A percentile compares a stretch with the other conserved stretches of the same genome.
Conservation (phyloP, 2,797 vertebrate species). For the Semotilus atromaculatus region DNA sequence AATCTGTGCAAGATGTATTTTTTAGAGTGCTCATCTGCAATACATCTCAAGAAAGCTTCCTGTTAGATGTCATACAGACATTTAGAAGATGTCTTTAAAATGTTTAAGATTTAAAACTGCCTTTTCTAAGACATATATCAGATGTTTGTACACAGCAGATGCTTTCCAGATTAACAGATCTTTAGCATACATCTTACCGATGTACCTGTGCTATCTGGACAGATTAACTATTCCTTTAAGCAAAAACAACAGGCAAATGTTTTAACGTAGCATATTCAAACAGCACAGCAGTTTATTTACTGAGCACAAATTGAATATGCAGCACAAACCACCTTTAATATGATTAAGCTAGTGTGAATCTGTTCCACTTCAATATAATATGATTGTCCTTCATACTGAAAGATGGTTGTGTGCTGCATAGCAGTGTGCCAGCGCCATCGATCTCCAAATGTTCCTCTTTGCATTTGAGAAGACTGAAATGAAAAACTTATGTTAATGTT, state of each 20-base stretch:
- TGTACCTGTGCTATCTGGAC: no score
- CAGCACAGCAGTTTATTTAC: background rate
- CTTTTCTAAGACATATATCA: no score
- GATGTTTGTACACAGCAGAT: no score
- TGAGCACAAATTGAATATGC: slow-evolving; percentile 16
- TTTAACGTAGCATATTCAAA: slow-evolving; percentile 9
- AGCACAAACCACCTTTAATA: slow-evolving; percentile 18
- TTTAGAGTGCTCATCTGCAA: no score
- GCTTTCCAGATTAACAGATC: no score
- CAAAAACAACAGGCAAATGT: background rate
- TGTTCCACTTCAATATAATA: slow-evolving; percentile 12
- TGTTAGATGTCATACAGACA: no score
- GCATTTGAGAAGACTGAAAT: slow-evolving; percentile 4
- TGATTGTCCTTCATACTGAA: background rate
- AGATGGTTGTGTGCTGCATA: background rate
- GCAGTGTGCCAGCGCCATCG: background rate
- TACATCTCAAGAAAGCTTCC: no score
- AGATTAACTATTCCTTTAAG: no score
- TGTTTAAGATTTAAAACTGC: no score
- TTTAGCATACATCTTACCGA: no score
- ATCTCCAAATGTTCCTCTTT: slow-evolving; percentile 23
- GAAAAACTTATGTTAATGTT: slow-evolving; percentile 29
- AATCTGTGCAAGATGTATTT: no score
- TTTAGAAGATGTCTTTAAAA: no score
- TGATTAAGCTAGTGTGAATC: background rate